Evolutionary conservation across 2,113 vertebrate species (phyloP).

Genomic region (Antechinus flavipes): DNA sequence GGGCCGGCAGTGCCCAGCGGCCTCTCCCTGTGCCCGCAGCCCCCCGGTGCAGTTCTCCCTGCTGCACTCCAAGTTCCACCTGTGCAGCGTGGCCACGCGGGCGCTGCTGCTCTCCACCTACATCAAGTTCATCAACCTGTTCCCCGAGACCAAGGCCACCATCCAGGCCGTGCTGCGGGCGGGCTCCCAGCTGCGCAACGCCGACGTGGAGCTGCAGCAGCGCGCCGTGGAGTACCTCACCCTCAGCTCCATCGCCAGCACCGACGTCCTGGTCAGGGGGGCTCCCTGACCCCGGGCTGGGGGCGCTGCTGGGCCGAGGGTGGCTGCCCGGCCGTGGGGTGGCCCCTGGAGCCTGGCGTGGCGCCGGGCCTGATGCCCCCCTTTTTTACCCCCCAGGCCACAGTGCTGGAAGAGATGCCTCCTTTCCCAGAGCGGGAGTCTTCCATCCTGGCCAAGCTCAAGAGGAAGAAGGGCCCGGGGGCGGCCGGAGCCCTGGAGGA

Average conservation of each 20-base stretch:
- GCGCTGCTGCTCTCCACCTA: conserved; percentile 94
- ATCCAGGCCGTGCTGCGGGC: conserved; percentile 95
- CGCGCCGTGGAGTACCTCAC: conserved; percentile 95
- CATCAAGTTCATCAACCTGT: conserved; percentile 97
- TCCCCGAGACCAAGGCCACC: conserved; percentile 95
- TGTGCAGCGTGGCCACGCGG: conserved; percentile 93
- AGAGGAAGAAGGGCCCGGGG: conserved; percentile 95
- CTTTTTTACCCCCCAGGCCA: conserved; percentile 84
- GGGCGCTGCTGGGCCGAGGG: background rate
- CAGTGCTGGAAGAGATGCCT: conserved; percentile 96
- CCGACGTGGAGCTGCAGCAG: conserved; percentile 95
- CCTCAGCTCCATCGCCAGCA: conserved; percentile 95
- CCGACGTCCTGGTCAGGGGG: conserved; percentile 91
- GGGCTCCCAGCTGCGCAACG: conserved; percentile 95
- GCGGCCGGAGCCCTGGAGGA: conserved; percentile 91
- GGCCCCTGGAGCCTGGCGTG: background rate
- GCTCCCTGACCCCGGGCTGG: rapidly evolving
- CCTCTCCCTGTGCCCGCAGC: conserved; percentile 69
- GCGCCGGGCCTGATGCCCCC: background rate
- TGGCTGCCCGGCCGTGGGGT: background rate
- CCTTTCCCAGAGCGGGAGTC: conserved; percentile 96
- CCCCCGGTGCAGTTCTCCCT: conserved; percentile 95
- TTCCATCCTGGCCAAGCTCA: conserved; percentile 94
- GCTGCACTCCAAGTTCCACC: conserved; percentile 95
- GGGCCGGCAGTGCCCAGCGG: rapidly evolving